Conservation (phyloP, 2,113 vertebrate genomes). For the Hystrix cristata region DNA sequence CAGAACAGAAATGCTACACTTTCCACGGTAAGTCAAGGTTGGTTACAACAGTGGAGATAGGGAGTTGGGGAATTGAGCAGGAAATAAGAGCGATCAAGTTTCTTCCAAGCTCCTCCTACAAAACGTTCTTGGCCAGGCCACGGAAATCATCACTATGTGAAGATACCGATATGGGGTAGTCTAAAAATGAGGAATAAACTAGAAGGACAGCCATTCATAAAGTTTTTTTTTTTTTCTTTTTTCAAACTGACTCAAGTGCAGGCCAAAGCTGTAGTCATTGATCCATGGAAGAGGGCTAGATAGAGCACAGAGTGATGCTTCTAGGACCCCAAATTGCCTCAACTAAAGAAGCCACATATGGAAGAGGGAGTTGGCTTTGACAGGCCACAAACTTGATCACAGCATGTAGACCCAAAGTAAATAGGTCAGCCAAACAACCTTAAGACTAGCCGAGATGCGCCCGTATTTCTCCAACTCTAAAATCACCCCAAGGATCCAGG, state of each 20-base stretch:
- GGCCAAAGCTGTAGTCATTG: neutral
- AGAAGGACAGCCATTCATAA: neutral
- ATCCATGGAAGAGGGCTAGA: neutral
- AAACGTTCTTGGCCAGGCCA: neutral
- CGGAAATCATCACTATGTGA: neutral
- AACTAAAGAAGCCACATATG: neutral
- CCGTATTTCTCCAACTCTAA: constrained; percentile 55
- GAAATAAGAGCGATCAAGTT: neutral
- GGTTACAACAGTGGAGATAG: neutral
- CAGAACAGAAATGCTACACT: neutral
- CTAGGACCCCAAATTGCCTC: neutral
- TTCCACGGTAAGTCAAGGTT: neutral
- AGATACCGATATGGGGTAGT: neutral
- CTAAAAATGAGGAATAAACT: neutral
- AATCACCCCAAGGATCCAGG: constrained; percentile 68
- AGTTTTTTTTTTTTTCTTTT: neutral
- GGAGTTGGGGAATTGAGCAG: neutral
- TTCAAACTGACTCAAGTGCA: neutral
- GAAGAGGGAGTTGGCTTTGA: constrained; percentile 46
- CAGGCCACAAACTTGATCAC: constrained; percentile 15
- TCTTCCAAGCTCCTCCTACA: neutral
- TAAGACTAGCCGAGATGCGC: constrained; percentile 13
- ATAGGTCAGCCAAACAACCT: constrained; percentile 49
- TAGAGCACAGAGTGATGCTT: neutral
- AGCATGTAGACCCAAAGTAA: constrained; percentile 68